Evolutionary conservation across 37 sponge, comb jelly and placozoan species (phyloP), one percentile per base, ranked within the genome.

Genomic region (Beroe forskalii): DNA sequence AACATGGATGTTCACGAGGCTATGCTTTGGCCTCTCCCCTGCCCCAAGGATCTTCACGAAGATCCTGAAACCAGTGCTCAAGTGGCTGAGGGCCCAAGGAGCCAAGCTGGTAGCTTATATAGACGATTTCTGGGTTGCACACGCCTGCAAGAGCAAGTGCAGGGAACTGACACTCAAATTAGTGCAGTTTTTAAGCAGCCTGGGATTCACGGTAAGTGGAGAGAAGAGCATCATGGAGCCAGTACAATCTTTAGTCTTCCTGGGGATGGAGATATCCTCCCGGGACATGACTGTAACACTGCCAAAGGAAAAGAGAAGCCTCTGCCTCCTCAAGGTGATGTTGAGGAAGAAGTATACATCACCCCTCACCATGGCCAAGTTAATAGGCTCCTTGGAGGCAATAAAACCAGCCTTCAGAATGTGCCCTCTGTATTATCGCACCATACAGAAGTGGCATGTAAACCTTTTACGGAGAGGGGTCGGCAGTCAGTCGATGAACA

Each of bases 41-140:
- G 66, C 66, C 66, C 66, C 66, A 63, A 63, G 66, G 17, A 63
- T 63, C 66, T 63, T 63, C 30, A 63, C 66, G 28, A 63, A 63
- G 66, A 27, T 63, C 28, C 17, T 63, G 66, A 63, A 63, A 48
- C 66, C 66, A 27, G 66, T 63, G 4, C 28, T 27, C 24, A 27
- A 22, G 30, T 63, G 66, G 66, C 66, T 63, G 24, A 22, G 66
- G 4, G 24, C 66, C 28, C 66, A 63, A 63, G 66, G 66, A 63
- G 66, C 66, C 4, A 63, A 63, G 27, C 66, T 63, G 30, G 30
- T 27, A 63, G 30, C 30, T 6, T 63, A 63, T 27, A 63, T 63
- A 63, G 66, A 63, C 66, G 30, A 63, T 27, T 63, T 63, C 66
- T 63, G 66, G 66, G 30, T 63, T 28, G 66, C 66, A 28, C 66